These are phyloP conservation scores for Lepidothrix coronata DNA, from an alignment of 2,113 vertebrate species.

Conservation along the genomic window DNA sequence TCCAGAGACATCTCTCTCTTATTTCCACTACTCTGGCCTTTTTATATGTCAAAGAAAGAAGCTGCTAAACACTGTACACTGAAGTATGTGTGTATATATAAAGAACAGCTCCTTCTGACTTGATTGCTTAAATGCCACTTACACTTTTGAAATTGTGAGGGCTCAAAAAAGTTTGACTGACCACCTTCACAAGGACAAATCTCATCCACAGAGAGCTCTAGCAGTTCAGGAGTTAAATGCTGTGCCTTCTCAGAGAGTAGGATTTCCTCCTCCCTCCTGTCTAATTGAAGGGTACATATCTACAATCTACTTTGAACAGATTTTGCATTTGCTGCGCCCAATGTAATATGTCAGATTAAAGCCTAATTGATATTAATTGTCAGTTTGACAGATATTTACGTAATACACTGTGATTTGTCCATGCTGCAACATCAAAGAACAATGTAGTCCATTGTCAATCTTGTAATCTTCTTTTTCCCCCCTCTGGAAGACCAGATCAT, in stretches of 20 bases:
- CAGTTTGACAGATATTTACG: conserved; percentile 52
- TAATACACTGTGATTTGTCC: conserved; percentile 32
- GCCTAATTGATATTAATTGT: conserved; percentile 64
- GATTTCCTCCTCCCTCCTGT: conserved; percentile 35
- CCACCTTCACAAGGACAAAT: neutral
- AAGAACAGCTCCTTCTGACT: neutral
- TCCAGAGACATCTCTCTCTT: neutral
- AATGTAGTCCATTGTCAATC: conserved; percentile 73
- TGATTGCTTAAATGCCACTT: neutral
- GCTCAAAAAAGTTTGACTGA: neutral
- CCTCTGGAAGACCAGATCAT: conserved; percentile 67
- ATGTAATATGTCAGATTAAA: conserved; percentile 60
- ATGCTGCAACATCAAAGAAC: conserved; percentile 64
- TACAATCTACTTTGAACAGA: conserved; percentile 6
- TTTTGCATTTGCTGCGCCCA: conserved; percentile 20
- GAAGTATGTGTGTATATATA: neutral
- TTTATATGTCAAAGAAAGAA: neutral
- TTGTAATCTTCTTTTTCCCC: conserved; percentile 11
- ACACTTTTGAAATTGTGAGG: neutral
- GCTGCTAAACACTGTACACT: neutral
- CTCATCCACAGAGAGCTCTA: neutral
- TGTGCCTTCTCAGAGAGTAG: neutral
- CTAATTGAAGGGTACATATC: conserved; percentile 44
- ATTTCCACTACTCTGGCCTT: neutral
- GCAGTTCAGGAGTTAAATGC: conserved; percentile 41